Evolutionary conservation across 2,888 invertebrate genomes (phyloP), one percentile per base, ranked within the genome.

Genomic region (Archips crataeganus): DNA sequence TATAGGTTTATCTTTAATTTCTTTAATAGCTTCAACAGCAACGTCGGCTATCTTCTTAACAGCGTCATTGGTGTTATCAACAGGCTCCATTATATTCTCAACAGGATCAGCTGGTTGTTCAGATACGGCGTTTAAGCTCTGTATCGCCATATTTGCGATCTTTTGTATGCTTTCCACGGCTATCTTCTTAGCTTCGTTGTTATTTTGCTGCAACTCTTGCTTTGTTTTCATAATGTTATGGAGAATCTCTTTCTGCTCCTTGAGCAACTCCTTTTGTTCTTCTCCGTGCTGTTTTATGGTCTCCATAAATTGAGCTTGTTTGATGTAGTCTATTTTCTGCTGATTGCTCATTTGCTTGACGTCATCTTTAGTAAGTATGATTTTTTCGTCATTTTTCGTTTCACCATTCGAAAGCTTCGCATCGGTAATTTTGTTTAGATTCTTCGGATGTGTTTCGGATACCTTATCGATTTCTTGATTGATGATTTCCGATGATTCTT

Each of bases 261-360:
- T 95, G 47, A 97, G 93, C 75, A 97, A 87, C 84, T 96, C 95
- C 80, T 96, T 95, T 81, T 97, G 96, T 82, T 96, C 96, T 84
- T 96, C 94, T 73, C 96, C 96, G 77, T 97, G 96, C 82, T 96
- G 95, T 86, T 96, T 96, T 32, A 97, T 92, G 23, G 96, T 96
- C 84, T 96, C 95, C 47, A 96, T 91, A 10, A 96, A 84, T 78
- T 95, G 91, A 77, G 93, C 88, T 81, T 94, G 91, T 79, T 94
- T 94, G 0, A 90, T 82, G 60, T 88, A 87, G 49, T 91, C 89
- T 69, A 81, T 81, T 80, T 87, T 86, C 34, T 86, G 84, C 87
- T 86, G 81, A 66, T 74, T 82, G 10, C 79, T 73, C 15, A 75
- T 71, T 8, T 75, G 70, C 66, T 80, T 77, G 6, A 61, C 76